Conservation (phyloP, 2,113 vertebrate genomes). For the Rhabdomys dilectus region DNA sequence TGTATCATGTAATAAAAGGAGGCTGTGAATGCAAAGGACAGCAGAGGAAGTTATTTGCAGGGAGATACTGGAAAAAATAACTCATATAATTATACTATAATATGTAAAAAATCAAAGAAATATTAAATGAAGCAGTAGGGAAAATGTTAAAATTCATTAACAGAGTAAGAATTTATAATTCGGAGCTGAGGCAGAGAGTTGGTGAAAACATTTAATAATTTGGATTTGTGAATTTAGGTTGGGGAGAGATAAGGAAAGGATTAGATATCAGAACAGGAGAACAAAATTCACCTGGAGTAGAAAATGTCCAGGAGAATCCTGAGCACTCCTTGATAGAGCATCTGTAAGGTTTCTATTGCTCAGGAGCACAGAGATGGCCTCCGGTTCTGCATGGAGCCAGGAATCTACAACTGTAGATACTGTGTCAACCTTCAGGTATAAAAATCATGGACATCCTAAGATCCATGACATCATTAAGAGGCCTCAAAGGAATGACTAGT, state of each 20-base stretch:
- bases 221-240: neutral
- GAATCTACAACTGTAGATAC: neutral
- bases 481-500: neutral
- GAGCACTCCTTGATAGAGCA: neutral
- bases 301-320: neutral
- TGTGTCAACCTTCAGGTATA: neutral
- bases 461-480: neutral
- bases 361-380: too few species aligned
- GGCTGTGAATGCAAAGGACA: neutral
- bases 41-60: neutral
- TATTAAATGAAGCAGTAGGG: neutral
- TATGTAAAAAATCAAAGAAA: neutral
- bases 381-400: too few species aligned
- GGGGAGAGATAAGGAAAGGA: neutral
- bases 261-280: neutral
- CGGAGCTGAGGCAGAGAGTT: neutral
- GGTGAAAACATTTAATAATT: neutral
- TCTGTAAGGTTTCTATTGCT: too few species aligned
- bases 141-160: neutral
- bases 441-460: neutral
- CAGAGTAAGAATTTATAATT: neutral
- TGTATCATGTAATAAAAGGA: neutral
- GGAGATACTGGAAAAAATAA: neutral
- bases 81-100: neutral
- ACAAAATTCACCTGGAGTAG: neutral